Conservation (phyloP, 2,888 invertebrate genomes). For the Callyntrura guangdongensis region DNA sequence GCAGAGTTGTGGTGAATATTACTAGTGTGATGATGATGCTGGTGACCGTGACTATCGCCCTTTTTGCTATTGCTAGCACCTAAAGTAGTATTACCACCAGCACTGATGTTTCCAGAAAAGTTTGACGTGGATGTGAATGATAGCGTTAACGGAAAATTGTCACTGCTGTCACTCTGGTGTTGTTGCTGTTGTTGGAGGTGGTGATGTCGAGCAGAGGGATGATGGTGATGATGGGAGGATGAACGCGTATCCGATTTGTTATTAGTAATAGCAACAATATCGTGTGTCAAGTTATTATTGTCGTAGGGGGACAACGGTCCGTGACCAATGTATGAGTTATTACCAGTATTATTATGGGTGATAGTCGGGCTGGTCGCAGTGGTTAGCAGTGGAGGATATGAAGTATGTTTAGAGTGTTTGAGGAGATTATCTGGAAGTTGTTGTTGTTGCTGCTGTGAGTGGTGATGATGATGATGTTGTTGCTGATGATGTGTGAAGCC, state of each 20-base stretch:
- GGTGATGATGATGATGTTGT: constrained; percentile 56
- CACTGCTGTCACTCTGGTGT: constrained; percentile 71
- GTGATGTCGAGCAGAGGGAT: constrained; percentile 65
- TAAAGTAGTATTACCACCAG: constrained; percentile 74
- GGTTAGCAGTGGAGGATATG: constrained; percentile 71
- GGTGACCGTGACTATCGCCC: constrained; percentile 65
- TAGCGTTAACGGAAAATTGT: constrained; percentile 73
- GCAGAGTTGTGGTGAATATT: constrained; percentile 56
- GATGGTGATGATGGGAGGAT: constrained; percentile 56
- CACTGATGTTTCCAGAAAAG: constrained; percentile 78
- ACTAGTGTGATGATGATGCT: constrained; percentile 56
- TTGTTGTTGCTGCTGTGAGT: constrained; percentile 53
- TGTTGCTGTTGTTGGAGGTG: constrained; percentile 51
- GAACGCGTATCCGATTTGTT: constrained; percentile 67
- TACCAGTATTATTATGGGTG: constrained; percentile 30
- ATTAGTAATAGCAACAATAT: constrained; percentile 68
- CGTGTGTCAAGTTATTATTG: constrained; percentile 74
- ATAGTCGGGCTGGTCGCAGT: constrained; percentile 46
- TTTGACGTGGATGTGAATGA: constrained; percentile 49
- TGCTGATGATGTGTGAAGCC: constrained; percentile 74
- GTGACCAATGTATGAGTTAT: constrained; percentile 66
- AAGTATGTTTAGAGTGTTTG: constrained; percentile 76
- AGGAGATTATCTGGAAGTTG: constrained; percentile 78
- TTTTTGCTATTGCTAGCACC: constrained; percentile 73
- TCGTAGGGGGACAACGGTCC: constrained; percentile 67